Evolutionary conservation across 1,140 invertebrate genomes (phyloP).

Genomic region (Euura saliciscinereae): DNA sequence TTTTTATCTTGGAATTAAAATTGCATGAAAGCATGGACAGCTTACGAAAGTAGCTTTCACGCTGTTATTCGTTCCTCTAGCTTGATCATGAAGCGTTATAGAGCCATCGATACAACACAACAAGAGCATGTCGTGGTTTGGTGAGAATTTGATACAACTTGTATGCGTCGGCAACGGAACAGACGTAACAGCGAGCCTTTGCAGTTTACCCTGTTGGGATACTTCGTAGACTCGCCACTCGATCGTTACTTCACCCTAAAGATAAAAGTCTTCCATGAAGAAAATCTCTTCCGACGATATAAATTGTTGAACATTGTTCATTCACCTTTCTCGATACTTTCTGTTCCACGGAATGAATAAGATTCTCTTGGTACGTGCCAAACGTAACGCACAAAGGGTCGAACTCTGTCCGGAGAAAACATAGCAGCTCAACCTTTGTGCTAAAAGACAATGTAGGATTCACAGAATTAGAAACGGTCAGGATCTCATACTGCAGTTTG

Average conservation of each 20-base stretch:
- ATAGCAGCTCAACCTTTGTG: constrained; percentile 65
- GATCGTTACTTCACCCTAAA: constrained; percentile 75
- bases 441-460: constrained; percentile 46
- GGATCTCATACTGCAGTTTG: too few species aligned
- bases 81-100: constrained; percentile 73
- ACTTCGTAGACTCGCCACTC: constrained; percentile 77
- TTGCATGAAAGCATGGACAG: constrained; percentile 20
- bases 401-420: constrained; percentile 72
- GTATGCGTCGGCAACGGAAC: constrained; percentile 75
- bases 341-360: constrained; percentile 78
- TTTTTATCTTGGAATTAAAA: not conserved
- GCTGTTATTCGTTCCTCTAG: constrained; percentile 66
- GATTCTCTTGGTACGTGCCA: constrained; percentile 68
- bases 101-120: constrained; percentile 80
- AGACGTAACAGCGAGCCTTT: constrained; percentile 70
- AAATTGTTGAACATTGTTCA: constrained; percentile 9
- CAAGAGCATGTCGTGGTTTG: constrained; percentile 73
- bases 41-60: constrained; percentile 71
- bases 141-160: constrained; percentile 70
- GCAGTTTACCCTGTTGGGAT: constrained; percentile 67
- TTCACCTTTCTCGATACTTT: constrained; percentile 72
- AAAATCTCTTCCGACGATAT: not conserved
- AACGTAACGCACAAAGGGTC: constrained; percentile 74
- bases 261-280: constrained; percentile 15
- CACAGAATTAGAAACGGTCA: too few species aligned